Evolutionary conservation across 2,797 vertebrate species (phyloP).

Genomic region (Poecile montanus): DNA sequence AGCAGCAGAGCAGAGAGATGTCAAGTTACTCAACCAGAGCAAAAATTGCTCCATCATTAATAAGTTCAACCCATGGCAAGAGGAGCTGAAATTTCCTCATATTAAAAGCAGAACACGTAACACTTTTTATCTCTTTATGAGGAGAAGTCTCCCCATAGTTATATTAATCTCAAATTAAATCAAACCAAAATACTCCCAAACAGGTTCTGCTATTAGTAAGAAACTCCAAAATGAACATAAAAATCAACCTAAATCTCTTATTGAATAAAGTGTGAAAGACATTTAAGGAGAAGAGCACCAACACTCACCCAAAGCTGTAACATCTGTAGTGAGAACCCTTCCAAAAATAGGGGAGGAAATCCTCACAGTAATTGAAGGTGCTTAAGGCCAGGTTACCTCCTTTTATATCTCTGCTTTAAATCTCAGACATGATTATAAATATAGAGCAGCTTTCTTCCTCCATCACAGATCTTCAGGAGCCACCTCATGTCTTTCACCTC

Average conservation of each 20-base stretch:
- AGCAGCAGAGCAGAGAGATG: slow-evolving; percentile 13
- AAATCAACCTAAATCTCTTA: background rate
- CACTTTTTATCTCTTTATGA: background rate
- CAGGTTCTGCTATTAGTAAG: background rate
- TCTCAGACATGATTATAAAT: background rate
- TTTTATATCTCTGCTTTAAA: background rate
- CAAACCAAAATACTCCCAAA: background rate
- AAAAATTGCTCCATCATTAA: slow-evolving; percentile 35
- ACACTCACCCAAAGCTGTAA: background rate
- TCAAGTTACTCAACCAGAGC: slow-evolving; percentile 38
- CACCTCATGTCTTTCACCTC: background rate
- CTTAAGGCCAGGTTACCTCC: background rate
- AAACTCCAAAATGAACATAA: background rate
- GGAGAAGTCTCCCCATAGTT: slow-evolving; percentile 1
- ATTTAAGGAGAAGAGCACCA: background rate
- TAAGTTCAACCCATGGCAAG: slow-evolving; percentile 9
- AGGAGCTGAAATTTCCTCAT: background rate
- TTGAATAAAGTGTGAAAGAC: background rate
- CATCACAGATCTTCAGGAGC: background rate
- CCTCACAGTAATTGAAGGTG: background rate
- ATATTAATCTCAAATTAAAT: slow-evolving; percentile 23
- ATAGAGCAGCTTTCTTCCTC: background rate
- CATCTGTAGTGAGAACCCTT: background rate
- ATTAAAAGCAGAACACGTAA: background rate
- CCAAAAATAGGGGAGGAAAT: background rate